These are phyloP conservation scores for Sycophila texana DNA, from an alignment of 2,888 invertebrate species.

Conservation along the genomic window DNA sequence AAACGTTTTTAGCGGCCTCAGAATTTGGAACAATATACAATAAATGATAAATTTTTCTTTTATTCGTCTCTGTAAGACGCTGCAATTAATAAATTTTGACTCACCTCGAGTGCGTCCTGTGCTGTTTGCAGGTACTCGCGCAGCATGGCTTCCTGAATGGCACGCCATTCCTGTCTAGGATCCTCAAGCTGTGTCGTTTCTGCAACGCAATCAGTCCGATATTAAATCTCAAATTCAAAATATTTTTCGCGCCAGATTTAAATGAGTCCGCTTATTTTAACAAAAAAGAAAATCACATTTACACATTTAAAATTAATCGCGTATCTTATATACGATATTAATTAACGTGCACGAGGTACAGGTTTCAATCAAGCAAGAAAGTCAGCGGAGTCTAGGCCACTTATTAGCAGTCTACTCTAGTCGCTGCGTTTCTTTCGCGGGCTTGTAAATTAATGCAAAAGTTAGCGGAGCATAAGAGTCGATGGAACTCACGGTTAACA, in stretches of 20 bases:
- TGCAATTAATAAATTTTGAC: constrained; percentile 20
- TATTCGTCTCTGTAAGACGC: too few species aligned
- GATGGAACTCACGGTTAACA: constrained; percentile 88
- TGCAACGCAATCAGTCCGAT: constrained; percentile 75
- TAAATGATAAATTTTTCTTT: too few species aligned
- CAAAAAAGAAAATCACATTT: neutral
- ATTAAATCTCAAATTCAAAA: neutral
- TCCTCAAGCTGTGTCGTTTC: constrained; percentile 98
- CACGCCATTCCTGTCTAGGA: constrained; percentile 97
- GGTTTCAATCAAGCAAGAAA: too few species aligned
- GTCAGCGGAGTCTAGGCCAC: too few species aligned
- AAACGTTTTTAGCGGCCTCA: too few species aligned
- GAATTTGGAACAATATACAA: too few species aligned
- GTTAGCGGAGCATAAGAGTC: too few species aligned
- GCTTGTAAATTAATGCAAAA: too few species aligned
- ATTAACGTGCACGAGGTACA: too few species aligned
- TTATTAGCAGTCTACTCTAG: too few species aligned
- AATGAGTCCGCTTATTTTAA: neutral
- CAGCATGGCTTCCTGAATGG: constrained; percentile 97
- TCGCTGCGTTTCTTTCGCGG: too few species aligned
- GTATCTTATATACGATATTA: too few species aligned
- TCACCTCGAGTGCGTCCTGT: constrained; percentile 94
- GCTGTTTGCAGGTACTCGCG: constrained; percentile 97
- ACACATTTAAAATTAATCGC: neutral
- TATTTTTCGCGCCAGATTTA: neutral